Base-by-base conservation (phyloP, 1,140 invertebrate genomes). In the Platyura marginata region DNA sequence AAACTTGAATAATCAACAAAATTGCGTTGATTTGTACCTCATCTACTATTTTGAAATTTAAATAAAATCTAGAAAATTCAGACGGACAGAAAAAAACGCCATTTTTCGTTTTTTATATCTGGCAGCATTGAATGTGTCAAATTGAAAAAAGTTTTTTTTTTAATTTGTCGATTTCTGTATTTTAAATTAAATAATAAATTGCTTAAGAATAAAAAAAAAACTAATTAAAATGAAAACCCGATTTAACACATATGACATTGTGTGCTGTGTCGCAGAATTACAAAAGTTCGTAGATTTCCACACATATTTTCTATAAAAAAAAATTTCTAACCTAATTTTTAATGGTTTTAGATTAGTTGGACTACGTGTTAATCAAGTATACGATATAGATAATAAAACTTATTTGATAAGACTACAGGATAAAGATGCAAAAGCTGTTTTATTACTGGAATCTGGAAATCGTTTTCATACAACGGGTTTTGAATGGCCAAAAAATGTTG, bases 401-500 rank as follows among this genome's bases (percentile, higher is more conserved):
- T 98, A 98, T 67, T 70, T 98, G 8, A 84, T 99, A 47, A 78
- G 86, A 49, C 68, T 99, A 18, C 80, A 86, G 58, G 67, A 74
- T 46, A 74, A 70, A 9, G 81, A 83, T 54, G 74, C 89, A 52
- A 98, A 98, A 66, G 70, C 69, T 46, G 70, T 95, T 8, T 62
- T 99, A 38, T 59, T 99, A 3, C 61, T 99, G 3, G 96, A 99
- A 70, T 98, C 93, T 6, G 95, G 92, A 1, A 82, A 78, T 44
- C 67, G 93, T 41, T 80, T 98, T 48, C 95, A 99, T 61, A 81
- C 77, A 40, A 98, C 96, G 15, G 79, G 72, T 19, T 98, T 90
- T 69, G 92, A 98, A 59, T 99, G 95, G 95, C 92, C 93, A 1
- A 99, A 99, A 69, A 93, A 93, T 75, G 72, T 78, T 37, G 78